Evolutionary conservation across 2,797 vertebrate genomes (phyloP), one percentile per base, ranked within the genome.

Genomic region (Sebastes iracundus): DNA sequence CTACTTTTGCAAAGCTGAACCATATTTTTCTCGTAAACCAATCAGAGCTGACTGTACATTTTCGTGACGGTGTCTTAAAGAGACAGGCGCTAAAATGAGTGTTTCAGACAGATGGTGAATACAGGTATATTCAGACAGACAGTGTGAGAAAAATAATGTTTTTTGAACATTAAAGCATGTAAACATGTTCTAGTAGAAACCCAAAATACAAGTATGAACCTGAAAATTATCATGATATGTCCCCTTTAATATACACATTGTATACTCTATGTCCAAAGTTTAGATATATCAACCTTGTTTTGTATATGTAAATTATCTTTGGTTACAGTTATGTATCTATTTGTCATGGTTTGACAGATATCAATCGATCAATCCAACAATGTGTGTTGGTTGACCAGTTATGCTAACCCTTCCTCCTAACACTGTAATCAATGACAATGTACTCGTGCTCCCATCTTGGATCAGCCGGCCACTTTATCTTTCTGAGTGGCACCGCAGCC

Each of bases 391-490:
- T 77, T 79, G 52, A 86, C 81, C 74, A 23, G 28, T 61, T 49
- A 38, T 46, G 61, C 77, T 46, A 62, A 66, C 65, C 32, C 72
- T 38, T 38, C 30, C 53, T 66, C 67, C 27, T 25, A 49, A 78
- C 68, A 20, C 30, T 11, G 42, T 76, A 81, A 87, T 90, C 72
- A 83, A 42, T 87, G 81, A 59, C 75, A 38, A 13, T 62, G 72
- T 58, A 72, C 71, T 61, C 16, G 14, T 25, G 73, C 75, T 84
- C 75, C 33, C 35, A 61, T 84, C 79, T 62, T 16, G 69, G 77
- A 79, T 86, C 81, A 65, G 69, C 38, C 66, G 33, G 82, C 77
- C 78, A 63, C 79, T 88, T 85, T 75, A 85, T 88, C 76, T 83
- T 12, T 72, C 55, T 73, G 85, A 82, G 65, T 46, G 69, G 70